Percentiles rank a stretch among this genome's conserved stretches.
phyloP scores from a whole-genome alignment of 1,140 invertebrate species.

The Ips typographus region DNA sequence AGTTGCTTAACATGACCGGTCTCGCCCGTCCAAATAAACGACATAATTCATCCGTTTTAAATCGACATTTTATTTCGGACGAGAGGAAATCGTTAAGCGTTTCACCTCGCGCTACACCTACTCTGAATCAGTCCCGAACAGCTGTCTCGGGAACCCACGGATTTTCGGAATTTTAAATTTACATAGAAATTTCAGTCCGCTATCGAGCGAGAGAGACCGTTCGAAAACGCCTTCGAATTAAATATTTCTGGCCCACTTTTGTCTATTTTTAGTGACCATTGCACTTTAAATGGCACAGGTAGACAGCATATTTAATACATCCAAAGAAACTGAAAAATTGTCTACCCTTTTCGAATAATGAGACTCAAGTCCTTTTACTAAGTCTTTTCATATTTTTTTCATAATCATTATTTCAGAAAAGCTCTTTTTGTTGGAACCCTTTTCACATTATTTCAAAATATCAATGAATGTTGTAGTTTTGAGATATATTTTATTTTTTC shows the following conservation, averaged over 20 bases:
- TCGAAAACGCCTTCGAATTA: constrained; percentile 29
- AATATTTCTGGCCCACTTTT: constrained; percentile 33
- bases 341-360: neutral
- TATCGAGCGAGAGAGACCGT: constrained; percentile 20
- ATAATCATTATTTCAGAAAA: too few relatives aligned
- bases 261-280: constrained; percentile 25
- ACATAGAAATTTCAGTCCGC: constrained; percentile 30
- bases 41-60: constrained; percentile 14
- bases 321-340: neutral
- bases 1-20: too few relatives aligned
- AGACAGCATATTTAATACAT: neutral
- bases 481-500: too few relatives aligned
- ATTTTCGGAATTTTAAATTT: constrained; percentile 32
- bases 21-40: neutral
- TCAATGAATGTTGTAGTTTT: too few relatives aligned
- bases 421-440: too few relatives aligned
- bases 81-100: constrained; percentile 27
- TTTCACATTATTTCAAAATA: too few relatives aligned
- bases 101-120: constrained; percentile 26
- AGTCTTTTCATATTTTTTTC: too few relatives aligned
- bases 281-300: neutral
- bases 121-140: constrained; percentile 20
- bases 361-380: too few relatives aligned
- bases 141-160: constrained; percentile 32
- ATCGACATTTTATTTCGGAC: constrained; percentile 26